Percentiles rank a stretch among this genome's conserved stretches.
phyloP scores from a whole-genome alignment of 2,888 invertebrate genomes.

The Perdita meconis region DNA sequence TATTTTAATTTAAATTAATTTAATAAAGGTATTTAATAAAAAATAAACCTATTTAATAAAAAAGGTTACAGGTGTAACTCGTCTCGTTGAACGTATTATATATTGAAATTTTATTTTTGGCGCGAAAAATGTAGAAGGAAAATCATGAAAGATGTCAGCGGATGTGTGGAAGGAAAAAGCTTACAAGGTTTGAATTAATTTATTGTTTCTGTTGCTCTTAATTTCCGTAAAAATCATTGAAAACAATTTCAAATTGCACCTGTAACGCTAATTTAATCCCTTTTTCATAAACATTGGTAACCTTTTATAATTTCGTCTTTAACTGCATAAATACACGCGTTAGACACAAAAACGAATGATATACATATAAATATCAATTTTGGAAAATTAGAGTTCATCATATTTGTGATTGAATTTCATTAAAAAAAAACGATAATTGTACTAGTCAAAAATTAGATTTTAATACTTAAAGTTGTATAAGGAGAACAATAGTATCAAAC shows the following conservation, averaged over 20 bases:
- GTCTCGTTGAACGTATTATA: not conserved
- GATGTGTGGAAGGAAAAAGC: not conserved
- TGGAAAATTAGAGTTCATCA: too few relatives aligned
- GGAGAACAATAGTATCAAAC: slow-evolving; percentile 22
- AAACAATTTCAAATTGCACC: not conserved
- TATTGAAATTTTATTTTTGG: not conserved
- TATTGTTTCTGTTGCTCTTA: not conserved
- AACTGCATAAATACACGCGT: not conserved
- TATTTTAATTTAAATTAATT: too few relatives aligned
- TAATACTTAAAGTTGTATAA: slow-evolving; percentile 38
- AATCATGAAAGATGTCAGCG: not conserved
- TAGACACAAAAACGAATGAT: not conserved
- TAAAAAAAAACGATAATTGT: not conserved
- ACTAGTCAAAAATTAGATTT: slow-evolving; percentile 21
- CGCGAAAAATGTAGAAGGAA: not conserved
- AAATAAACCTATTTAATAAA: too few relatives aligned
- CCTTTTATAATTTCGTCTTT: not conserved
- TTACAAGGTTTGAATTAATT: not conserved
- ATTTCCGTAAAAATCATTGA: not conserved
- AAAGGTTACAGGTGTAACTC: too few relatives aligned
- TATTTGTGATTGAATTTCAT: too few relatives aligned
- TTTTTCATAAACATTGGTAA: not conserved
- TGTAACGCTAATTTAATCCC: not conserved
- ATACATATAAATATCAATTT: too few relatives aligned
- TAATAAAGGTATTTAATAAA: too few relatives aligned